Evolutionary conservation across 2,888 invertebrate genomes (phyloP).

Genomic region (Agonopterix arenella): DNA sequence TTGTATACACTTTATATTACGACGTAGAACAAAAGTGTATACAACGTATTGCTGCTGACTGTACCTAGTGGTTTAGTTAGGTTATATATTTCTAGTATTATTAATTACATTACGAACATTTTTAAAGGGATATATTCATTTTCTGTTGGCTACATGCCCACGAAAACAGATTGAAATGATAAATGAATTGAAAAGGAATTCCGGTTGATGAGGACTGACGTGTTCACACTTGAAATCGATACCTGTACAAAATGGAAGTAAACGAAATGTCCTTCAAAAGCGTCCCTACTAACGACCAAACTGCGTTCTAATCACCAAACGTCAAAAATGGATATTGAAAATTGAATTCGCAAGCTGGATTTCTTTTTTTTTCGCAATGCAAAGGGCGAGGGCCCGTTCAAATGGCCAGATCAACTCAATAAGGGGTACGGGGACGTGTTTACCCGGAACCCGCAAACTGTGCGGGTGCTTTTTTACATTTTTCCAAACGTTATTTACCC

Average conservation of each 20-base stretch:
- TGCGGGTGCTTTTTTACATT: conserved; percentile 63
- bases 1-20: too few relatives aligned
- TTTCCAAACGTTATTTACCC: conserved; percentile 70
- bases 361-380: conserved; percentile 53
- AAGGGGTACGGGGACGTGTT: conserved; percentile 69
- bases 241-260: conserved; percentile 38
- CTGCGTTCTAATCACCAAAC: conserved; percentile 74
- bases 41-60: too few relatives aligned
- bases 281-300: conserved; percentile 64
- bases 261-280: conserved; percentile 30
- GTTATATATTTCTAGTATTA: too few relatives aligned
- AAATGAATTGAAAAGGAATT: too few relatives aligned
- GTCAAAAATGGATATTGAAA: conserved; percentile 76
- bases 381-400: conserved; percentile 65
- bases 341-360: conserved; percentile 61
- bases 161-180: too few relatives aligned
- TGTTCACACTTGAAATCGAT: conserved; percentile 32
- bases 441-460: conserved; percentile 71
- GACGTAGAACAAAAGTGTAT: too few relatives aligned
- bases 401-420: conserved; percentile 75
- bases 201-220: conserved; percentile 17
- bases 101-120: too few relatives aligned
- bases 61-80: too few relatives aligned
- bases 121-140: too few relatives aligned
- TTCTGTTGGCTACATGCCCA: too few relatives aligned